Conservation (phyloP, 1,140 invertebrate genomes). For the Hylaeus anthracinus region DNA sequence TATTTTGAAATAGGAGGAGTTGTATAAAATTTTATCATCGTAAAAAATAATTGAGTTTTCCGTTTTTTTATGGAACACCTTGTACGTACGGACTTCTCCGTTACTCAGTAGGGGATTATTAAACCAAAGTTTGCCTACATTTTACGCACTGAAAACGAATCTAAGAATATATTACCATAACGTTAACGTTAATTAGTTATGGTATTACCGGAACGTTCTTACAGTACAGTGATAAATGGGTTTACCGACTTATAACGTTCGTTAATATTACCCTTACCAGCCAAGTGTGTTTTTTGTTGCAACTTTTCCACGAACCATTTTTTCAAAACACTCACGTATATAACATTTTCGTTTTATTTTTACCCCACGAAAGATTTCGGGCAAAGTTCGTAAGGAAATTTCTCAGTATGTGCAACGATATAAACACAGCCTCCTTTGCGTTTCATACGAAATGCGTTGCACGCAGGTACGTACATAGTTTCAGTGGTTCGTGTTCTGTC, state of each 20-base stretch:
- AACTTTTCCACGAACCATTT: no score
- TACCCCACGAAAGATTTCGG: no score
- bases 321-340: no score
- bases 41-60: background rate
- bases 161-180: slow-evolving; percentile 3
- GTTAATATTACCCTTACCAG: background rate
- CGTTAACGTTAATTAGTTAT: no score
- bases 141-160: background rate
- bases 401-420: background rate
- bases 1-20: no score
- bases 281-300: background rate
- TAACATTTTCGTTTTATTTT: no score
- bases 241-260: background rate
- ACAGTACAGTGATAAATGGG: background rate
- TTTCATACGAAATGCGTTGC: slow-evolving; percentile 25
- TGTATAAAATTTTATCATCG: background rate
- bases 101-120: background rate
- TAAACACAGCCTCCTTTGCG: background rate
- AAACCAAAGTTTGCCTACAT: background rate
- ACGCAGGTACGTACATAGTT: slow-evolving; percentile 24
- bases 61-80: background rate
- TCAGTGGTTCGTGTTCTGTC: slow-evolving; percentile 23
- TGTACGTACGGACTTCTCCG: background rate
- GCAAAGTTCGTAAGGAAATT: background rate
- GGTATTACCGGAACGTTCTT: background rate